Conservation (phyloP, 1,140 invertebrate genomes). For the Drosophila melanica region DNA sequence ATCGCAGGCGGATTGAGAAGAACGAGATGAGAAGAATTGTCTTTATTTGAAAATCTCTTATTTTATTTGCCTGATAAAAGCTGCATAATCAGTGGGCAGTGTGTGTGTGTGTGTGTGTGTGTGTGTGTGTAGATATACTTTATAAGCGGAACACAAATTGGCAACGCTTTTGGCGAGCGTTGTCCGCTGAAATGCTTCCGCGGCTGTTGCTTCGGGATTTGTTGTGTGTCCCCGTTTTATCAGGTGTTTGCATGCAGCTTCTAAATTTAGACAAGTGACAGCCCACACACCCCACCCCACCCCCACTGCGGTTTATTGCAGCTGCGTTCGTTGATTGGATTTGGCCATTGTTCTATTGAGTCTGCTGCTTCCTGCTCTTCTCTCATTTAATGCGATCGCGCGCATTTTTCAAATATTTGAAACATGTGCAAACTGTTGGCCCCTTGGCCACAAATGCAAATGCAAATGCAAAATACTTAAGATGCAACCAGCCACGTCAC, state of each 20-base stretch:
- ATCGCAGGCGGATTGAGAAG: background rate
- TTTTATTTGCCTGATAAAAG: conserved; percentile 17
- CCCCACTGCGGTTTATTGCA: too few species aligned
- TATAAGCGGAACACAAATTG: conserved; percentile 13
- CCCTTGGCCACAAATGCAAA: conserved; percentile 13
- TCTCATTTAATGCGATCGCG: conserved; percentile 30
- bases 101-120: background rate
- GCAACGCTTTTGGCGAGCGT: conserved; percentile 31
- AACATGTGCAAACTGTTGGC: conserved; percentile 42
- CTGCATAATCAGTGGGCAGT: conserved; percentile 46
- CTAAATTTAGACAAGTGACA: conserved; percentile 42
- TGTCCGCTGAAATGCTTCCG: conserved; percentile 33
- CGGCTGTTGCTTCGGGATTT: background rate
- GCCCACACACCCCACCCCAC: background rate
- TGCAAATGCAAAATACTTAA: background rate
- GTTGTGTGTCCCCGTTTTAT: conserved; percentile 70
- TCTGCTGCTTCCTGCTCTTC: conserved; percentile 2
- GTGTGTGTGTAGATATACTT: background rate
- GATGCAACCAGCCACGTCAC: conserved; percentile 17
- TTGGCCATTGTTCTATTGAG: conserved; percentile 27
- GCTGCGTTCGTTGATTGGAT: conserved; percentile 37
- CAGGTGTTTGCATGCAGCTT: conserved; percentile 72
- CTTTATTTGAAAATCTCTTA: conserved; percentile 13
- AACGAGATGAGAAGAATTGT: conserved; percentile 16
- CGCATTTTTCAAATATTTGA: conserved; percentile 72